These are phyloP conservation scores for Sogatella furcifera DNA, from an alignment of 1,140 invertebrate genomes.

Conservation along the genomic window DNA sequence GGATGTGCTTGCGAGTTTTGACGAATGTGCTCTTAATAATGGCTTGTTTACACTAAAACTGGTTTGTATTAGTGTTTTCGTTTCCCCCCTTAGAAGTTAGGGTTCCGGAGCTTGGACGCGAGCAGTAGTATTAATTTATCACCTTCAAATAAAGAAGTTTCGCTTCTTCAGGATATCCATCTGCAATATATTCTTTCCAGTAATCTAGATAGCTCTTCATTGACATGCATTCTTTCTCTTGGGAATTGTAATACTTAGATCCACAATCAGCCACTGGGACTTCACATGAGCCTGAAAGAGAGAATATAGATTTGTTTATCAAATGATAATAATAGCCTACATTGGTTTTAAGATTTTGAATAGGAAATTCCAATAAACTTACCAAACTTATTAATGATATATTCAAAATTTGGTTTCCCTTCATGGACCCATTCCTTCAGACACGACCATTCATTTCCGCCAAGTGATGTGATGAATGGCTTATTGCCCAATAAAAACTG, in stretches of 20 bases:
- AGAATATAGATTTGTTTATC: conserved; percentile 7
- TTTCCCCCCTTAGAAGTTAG: too few species aligned
- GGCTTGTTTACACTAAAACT: too few species aligned
- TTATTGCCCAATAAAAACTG: neutral
- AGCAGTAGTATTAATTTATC: neutral
- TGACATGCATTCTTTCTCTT: conserved; percentile 52
- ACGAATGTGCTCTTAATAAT: too few species aligned
- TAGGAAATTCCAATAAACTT: conserved; percentile 26
- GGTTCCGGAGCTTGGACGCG: too few species aligned
- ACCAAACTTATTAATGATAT: conserved; percentile 45
- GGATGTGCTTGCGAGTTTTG: too few species aligned
- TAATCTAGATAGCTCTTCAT: conserved; percentile 58
- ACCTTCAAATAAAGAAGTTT: conserved; percentile 42
- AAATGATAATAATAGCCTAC: neutral
- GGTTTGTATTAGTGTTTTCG: too few species aligned
- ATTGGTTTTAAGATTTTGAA: too few species aligned
- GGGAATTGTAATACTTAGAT: conserved; percentile 56
- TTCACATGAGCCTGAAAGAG: conserved; percentile 34
- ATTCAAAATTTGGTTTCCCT: conserved; percentile 47
- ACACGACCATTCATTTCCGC: conserved; percentile 10
- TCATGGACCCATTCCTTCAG: conserved; percentile 11
- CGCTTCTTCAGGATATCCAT: conserved; percentile 31
- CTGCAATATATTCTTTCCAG: conserved; percentile 42
- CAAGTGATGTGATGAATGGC: neutral
- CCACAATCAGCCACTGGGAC: conserved; percentile 74